Evolutionary conservation across 2,113 vertebrate species (phyloP).

Genomic region (Neotoma lepida): DNA sequence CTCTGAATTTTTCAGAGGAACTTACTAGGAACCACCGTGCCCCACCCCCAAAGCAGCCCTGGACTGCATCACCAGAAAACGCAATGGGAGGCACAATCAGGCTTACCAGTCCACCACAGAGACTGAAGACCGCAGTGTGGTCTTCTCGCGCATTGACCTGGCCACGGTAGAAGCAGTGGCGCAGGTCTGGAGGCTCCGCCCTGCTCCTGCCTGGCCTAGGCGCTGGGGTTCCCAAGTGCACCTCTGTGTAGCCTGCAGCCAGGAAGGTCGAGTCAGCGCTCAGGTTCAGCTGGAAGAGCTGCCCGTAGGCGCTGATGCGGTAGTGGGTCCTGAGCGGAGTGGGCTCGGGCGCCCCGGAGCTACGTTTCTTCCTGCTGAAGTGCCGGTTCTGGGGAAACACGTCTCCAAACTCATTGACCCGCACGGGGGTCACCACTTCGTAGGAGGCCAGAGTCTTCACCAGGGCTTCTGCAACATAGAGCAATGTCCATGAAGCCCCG

Average conservation of each 20-base stretch:
- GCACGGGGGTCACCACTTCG: conserved; percentile 93
- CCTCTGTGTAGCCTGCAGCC: conserved; percentile 88
- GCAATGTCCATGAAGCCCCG: background rate
- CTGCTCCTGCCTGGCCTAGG: conserved; percentile 4
- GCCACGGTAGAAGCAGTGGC: conserved; percentile 96
- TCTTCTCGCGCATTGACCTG: conserved; percentile 90
- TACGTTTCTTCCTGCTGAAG: conserved; percentile 89
- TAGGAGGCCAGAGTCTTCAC: conserved; percentile 92
- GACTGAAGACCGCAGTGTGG: conserved; percentile 91
- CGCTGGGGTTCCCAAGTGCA: conserved; percentile 90
- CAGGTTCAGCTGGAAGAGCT: conserved; percentile 94
- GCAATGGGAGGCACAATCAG: background rate
- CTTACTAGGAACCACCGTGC: background rate
- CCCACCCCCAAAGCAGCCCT: background rate
- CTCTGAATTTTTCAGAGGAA: background rate
- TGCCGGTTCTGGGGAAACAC: conserved; percentile 87
- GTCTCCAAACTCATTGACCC: conserved; percentile 95
- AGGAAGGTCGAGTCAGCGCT: conserved; percentile 93
- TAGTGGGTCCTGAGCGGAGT: conserved; percentile 88
- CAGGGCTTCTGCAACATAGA: conserved; percentile 88
- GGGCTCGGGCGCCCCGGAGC: conserved; percentile 81
- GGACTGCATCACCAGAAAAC: background rate
- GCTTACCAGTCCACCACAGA: conserved; percentile 97
- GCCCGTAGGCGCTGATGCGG: conserved; percentile 92
- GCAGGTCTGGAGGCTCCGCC: conserved; percentile 83